Conservation (phyloP, 2,113 vertebrate genomes). For the Lota lota region DNA sequence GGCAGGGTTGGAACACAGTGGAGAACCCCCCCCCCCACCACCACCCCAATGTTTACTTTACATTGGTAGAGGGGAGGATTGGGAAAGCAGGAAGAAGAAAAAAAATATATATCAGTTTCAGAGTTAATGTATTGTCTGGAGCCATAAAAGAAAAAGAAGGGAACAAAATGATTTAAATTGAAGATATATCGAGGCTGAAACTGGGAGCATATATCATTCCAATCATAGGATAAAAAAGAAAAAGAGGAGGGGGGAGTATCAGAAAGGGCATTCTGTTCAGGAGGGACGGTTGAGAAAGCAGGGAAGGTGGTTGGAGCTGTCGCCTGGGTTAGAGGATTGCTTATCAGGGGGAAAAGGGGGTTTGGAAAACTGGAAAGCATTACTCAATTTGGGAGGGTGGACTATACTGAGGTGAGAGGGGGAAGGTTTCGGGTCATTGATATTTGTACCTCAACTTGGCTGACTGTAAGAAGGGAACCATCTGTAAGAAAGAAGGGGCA, state of each 20-base stretch:
- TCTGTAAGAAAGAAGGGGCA: slow-evolving; percentile 80
- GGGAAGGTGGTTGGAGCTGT: slow-evolving; percentile 50
- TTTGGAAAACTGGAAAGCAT: slow-evolving; percentile 64
- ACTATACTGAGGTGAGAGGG: slow-evolving; percentile 64
- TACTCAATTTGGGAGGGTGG: slow-evolving; percentile 68
- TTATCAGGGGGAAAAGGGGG: slow-evolving; percentile 43
- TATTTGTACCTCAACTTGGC: slow-evolving; percentile 78
- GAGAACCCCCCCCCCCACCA: slow-evolving; percentile 41
- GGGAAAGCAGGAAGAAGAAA: slow-evolving; percentile 59
- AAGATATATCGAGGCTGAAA: slow-evolving; percentile 42
- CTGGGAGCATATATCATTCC: slow-evolving; percentile 66
- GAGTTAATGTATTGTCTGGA: slow-evolving; percentile 38
- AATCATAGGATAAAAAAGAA: slow-evolving; percentile 44
- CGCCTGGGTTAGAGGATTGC: slow-evolving; percentile 56
- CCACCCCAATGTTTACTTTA: slow-evolving; percentile 63
- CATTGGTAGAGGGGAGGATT: slow-evolving; percentile 66
- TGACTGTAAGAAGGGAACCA: slow-evolving; percentile 74
- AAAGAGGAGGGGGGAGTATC: slow-evolving; percentile 46
- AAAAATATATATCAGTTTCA: slow-evolving; percentile 27
- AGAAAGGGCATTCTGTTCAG: slow-evolving; percentile 67
- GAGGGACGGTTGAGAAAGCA: slow-evolving; percentile 69
- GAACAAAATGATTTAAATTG: slow-evolving; percentile 52
- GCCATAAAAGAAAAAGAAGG: slow-evolving; percentile 51
- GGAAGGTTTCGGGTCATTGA: slow-evolving; percentile 63
- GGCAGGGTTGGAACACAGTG: slow-evolving; percentile 56